These are phyloP conservation scores for Sebastolobus alascanus DNA, from an alignment of 2,797 vertebrate genomes.

Conservation along the genomic window DNA sequence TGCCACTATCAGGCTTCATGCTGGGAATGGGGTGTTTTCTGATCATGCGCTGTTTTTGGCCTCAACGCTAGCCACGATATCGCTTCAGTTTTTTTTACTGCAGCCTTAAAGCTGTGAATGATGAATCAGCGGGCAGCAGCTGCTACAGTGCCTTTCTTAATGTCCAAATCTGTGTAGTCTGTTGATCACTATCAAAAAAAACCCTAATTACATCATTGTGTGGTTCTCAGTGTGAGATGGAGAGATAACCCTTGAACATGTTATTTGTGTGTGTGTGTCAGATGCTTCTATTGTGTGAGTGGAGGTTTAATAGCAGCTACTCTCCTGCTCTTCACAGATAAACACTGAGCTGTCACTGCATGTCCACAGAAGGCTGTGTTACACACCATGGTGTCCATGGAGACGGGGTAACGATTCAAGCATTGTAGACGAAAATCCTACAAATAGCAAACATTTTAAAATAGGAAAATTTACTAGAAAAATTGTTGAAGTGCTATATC, in stretches of 20 bases:
- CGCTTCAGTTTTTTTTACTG: not conserved
- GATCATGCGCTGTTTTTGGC: not conserved
- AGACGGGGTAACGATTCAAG: not conserved
- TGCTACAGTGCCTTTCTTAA: not conserved
- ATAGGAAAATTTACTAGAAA: not conserved
- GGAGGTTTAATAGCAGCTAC: not conserved
- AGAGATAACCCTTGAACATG: not conserved
- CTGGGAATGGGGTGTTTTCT: conserved; percentile 9
- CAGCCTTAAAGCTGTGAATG: not conserved
- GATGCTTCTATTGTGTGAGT: not conserved
- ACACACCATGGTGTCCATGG: not conserved
- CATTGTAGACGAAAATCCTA: not conserved
- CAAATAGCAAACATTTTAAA: not conserved
- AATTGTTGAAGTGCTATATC: too few species aligned
- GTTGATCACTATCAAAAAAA: not conserved
- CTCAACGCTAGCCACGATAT: not conserved
- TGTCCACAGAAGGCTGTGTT: not conserved
- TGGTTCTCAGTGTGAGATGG: not conserved
- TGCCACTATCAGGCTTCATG: conserved; percentile 55
- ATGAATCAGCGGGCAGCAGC: not conserved
- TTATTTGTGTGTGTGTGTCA: conserved; percentile 5
- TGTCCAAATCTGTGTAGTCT: not conserved
- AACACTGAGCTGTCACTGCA: not conserved
- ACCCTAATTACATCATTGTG: not conserved
- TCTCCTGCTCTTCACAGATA: conserved; percentile 1